These are phyloP conservation scores for Anoplopoma fimbria DNA, from an alignment of 2,113 vertebrate genomes.

Conservation along the genomic window DNA sequence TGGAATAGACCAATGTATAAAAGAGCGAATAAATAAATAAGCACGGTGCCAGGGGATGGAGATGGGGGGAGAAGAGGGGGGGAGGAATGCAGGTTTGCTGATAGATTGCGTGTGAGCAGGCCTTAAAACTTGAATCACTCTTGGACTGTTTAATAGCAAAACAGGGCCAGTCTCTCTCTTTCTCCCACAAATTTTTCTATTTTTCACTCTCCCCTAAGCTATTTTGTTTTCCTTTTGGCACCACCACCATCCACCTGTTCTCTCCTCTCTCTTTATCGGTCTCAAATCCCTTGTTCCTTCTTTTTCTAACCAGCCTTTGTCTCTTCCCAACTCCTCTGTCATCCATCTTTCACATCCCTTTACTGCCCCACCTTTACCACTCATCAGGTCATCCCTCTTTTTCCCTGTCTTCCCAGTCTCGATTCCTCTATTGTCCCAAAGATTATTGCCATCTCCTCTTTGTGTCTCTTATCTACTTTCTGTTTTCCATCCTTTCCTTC, in stretches of 20 bases:
- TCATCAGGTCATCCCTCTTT: constrained; percentile 21
- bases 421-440: neutral
- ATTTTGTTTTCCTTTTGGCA: constrained; percentile 22
- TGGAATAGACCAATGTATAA: constrained; percentile 52
- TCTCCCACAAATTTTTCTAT: neutral
- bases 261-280: neutral
- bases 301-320: constrained; percentile 7
- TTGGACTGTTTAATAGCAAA: constrained; percentile 31
- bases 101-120: constrained; percentile 17
- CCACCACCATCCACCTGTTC: constrained; percentile 13
- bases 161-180: constrained; percentile 7
- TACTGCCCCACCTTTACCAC: constrained; percentile 12
- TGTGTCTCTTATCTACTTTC: neutral
- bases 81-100: constrained; percentile 19
- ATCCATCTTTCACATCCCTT: constrained; percentile 45
- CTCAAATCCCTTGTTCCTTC: constrained; percentile 11
- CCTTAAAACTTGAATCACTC: constrained; percentile 46
- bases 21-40: constrained; percentile 56
- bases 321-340: neutral
- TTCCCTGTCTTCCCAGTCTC: neutral
- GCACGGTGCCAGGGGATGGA: neutral
- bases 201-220: neutral
- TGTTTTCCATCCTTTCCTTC: neutral
- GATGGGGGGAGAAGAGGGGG: neutral
- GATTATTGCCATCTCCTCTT: neutral